Percentiles rank a stretch among this genome's conserved stretches.
Evolutionary conservation across 2,113 vertebrate genomes (phyloP).

Genomic region (Poecile atricapillus): DNA sequence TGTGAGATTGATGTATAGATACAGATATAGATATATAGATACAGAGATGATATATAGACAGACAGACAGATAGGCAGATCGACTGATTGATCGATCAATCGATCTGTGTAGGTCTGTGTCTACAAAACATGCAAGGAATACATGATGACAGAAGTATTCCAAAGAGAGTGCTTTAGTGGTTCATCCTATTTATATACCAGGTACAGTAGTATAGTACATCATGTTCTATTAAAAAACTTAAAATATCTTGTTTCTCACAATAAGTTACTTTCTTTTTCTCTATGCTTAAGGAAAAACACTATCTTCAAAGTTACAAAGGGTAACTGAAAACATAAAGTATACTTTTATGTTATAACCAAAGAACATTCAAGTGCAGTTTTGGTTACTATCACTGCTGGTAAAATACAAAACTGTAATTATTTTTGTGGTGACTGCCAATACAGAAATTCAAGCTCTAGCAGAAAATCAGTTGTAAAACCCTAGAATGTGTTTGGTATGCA

Average conservation of each 20-base stretch:
- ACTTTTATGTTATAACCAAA: not conserved
- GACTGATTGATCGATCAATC: too few species aligned
- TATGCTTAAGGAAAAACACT: not conserved
- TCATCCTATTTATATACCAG: not conserved
- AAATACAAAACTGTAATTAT: not conserved
- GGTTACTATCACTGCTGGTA: not conserved
- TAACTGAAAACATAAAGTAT: not conserved
- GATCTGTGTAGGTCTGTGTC: too few species aligned
- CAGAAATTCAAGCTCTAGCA: not conserved
- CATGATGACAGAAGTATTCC: fast-evolving
- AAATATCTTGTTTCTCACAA: not conserved
- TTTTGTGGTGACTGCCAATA: not conserved
- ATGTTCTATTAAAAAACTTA: not conserved
- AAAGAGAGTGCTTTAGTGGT: not conserved
- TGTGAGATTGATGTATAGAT: not conserved
- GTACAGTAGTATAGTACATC: not conserved
- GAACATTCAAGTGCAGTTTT: not conserved
- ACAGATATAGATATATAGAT: not conserved
- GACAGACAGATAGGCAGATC: not conserved
- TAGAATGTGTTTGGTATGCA: not conserved
- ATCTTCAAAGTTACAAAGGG: not conserved
- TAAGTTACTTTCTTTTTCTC: not conserved
- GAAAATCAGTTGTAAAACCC: not conserved
- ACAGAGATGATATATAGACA: not conserved
- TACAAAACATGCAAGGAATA: not conserved